Evolutionary conservation across 2,113 vertebrate genomes (phyloP), one percentile per base, ranked within the genome.

Genomic region (Cygnus buccinator): DNA sequence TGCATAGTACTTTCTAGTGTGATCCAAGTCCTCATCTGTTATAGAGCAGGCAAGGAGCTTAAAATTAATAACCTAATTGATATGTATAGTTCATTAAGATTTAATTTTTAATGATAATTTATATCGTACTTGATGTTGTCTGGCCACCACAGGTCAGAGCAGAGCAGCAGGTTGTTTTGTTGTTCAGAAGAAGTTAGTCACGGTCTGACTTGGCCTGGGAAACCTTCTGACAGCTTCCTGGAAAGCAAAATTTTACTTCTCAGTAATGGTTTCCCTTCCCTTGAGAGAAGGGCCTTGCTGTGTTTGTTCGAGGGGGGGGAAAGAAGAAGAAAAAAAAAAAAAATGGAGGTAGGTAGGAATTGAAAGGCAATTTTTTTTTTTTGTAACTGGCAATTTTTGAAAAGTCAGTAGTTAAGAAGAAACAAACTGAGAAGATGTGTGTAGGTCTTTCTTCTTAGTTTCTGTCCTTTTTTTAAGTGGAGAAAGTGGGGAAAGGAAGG

Each of bases 31-130:
- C 71, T 50, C 10, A 19, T 85, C 85, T 86, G 35, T 26, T 94
- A 48, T 31, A 68, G 75, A 89, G 20, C 43, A 83, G 31, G 55
- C 17, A 82, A 86, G 68, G 65, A 92, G 37, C 65, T 88, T 78
- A 89, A 75, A 97, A 97, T 96, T 97, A 96, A 96, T 95, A 94
- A 63, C 48, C 28, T 70, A 29, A 71, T 76, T 87, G 91, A 95
- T 96, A 76, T 84, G 80, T 92, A 79, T 82, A 70, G 90, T 72
- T 97, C 74, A 92, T 98, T 92, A 97, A 95, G 90, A 86, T 90
- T 94, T 94, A 93, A 92, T 71, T 95, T 96, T 92, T 70, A 97
- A 96, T 95, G 96, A 84, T 89, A 94, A 95, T 46, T 39, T 84
- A 62, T 81, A 33, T 87, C 89, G 57, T 58, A 72, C 67, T 81